Conservation (phyloP, 2,797 vertebrate genomes). For the Phoxinus dragarum region DNA sequence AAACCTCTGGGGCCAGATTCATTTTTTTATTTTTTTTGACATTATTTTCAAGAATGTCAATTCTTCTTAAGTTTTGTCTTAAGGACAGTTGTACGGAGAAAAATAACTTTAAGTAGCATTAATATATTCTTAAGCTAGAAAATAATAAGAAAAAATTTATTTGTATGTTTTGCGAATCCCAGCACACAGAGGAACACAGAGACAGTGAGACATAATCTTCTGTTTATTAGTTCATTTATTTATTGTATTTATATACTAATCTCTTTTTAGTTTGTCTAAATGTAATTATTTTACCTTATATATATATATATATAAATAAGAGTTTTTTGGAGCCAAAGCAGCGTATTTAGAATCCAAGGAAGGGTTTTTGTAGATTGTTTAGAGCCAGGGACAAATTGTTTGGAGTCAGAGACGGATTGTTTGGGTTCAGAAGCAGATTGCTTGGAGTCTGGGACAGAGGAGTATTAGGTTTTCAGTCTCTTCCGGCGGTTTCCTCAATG, state of each 20-base stretch:
- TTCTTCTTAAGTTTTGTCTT: no score
- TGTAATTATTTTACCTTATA: not conserved
- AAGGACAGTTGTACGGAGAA: no score
- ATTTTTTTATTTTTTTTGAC: no score
- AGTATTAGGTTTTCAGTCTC: constrained; percentile 8
- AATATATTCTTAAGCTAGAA: no score
- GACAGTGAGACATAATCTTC: constrained; percentile 21
- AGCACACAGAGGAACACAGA: not conserved
- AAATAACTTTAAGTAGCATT: no score
- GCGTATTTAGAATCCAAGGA: not conserved
- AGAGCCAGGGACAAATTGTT: not conserved
- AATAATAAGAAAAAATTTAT: no score
- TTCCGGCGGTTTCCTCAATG: not conserved
- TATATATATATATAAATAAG: no score
- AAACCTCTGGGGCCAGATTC: not conserved
- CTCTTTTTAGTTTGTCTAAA: not conserved
- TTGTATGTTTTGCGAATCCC: not conserved
- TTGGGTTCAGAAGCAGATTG: constrained; percentile 9
- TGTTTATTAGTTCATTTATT: constrained; percentile 15
- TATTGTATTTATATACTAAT: constrained; percentile 4
- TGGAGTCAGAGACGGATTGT: not conserved
- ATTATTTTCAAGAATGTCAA: no score
- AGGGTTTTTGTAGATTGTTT: not conserved
- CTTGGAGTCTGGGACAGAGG: not conserved
- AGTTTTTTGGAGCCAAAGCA: not conserved